Evolutionary conservation across 1,140 invertebrate genomes (phyloP).

Genomic region (Delia radicum): DNA sequence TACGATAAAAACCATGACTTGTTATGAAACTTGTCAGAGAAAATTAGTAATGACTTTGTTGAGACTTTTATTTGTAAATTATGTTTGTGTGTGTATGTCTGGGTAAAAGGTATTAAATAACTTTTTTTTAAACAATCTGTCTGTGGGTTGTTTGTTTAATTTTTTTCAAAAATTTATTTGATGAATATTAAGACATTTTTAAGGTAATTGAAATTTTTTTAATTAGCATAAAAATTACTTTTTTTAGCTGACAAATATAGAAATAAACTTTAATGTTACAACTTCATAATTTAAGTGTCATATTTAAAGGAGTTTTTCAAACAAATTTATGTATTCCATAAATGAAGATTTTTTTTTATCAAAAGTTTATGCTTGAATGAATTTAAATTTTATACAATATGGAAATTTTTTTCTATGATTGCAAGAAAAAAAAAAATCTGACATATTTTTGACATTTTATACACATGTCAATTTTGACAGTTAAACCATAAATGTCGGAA

Average conservation of each 20-base stretch:
- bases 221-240: conserved; percentile 20
- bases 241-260: background rate
- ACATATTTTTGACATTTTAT: conserved; percentile 2
- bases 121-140: conserved; percentile 3
- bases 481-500: background rate
- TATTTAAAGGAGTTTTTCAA: background rate
- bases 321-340: background rate
- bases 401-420: background rate
- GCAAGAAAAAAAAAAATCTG: background rate
- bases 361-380: background rate
- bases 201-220: conserved; percentile 21
- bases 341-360: background rate
- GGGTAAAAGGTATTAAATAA: conserved; percentile 19
- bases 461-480: background rate
- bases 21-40: conserved; percentile 18
- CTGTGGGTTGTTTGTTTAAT: conserved; percentile 19
- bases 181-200: conserved; percentile 21
- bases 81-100: background rate
- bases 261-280: background rate
- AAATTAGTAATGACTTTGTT: conserved; percentile 23
- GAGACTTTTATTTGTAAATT: conserved; percentile 18
- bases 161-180: conserved; percentile 16
- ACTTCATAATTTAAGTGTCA: background rate
- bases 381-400: background rate
- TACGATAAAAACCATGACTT: background rate